phyloP scores from a whole-genome alignment of 92 coral and sea anemone genomes.

The Umimayanthus kanabou region DNA sequence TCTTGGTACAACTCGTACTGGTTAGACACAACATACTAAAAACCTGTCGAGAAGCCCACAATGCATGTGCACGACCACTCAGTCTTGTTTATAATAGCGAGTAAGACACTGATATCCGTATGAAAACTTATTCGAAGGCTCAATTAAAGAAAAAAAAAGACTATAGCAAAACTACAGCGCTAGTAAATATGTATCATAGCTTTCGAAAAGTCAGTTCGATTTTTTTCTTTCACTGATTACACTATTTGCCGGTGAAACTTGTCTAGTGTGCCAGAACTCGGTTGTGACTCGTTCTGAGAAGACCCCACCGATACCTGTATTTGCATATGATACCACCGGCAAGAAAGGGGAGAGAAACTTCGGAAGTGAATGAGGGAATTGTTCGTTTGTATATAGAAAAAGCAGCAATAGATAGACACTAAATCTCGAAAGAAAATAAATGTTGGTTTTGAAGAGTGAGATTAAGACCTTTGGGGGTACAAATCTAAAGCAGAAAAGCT shows the following conservation, averaged over 20 bases:
- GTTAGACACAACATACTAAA: neutral
- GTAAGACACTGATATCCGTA: constrained; percentile 9
- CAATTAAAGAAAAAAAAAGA: neutral
- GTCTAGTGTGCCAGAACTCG: neutral
- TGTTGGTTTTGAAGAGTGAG: neutral
- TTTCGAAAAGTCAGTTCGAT: neutral
- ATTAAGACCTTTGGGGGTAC: neutral
- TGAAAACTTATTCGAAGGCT: constrained; percentile 10
- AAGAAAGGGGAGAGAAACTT: constrained; percentile 16
- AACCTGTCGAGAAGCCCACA: neutral
- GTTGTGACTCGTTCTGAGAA: neutral
- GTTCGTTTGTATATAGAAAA: neutral
- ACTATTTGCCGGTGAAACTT: neutral
- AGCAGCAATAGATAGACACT: neutral
- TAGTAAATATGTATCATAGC: neutral
- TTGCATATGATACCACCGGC: constrained; percentile 37
- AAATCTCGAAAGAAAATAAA: neutral
- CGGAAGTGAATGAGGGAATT: neutral
- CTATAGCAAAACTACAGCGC: neutral
- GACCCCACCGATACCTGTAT: neutral
- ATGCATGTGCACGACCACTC: neutral
- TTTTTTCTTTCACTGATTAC: neutral
- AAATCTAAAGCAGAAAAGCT: constrained; percentile 5
- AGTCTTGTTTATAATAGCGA: constrained; percentile 17
- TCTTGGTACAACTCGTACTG: neutral